A percentile compares a stretch with the other conserved stretches of the same genome.
Evolutionary conservation across 2,888 invertebrate genomes (phyloP).

Genomic region (Petrolisthes cinctipes): DNA sequence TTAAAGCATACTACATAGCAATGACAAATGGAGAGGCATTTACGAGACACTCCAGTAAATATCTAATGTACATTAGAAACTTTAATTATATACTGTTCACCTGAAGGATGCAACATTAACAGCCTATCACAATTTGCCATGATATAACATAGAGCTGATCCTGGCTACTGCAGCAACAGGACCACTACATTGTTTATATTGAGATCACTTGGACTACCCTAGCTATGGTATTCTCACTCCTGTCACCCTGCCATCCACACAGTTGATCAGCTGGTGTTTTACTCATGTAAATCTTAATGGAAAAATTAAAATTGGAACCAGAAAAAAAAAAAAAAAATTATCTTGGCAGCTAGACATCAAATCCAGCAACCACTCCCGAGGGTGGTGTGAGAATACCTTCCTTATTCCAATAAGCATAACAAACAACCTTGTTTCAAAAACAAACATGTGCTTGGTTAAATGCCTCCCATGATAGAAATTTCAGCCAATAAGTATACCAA

Average conservation of each 20-base stretch:
- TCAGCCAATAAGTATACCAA: no score
- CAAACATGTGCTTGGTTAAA: conserved; percentile 33
- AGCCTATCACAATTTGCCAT: conserved; percentile 46
- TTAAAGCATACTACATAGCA: conserved; percentile 59
- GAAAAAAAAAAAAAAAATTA: not conserved
- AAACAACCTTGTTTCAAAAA: conserved; percentile 19
- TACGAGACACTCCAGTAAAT: not conserved
- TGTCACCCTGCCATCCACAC: not conserved
- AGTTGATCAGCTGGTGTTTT: not conserved
- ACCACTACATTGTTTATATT: conserved; percentile 47
- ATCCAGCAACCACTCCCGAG: no score
- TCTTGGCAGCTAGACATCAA: no score
- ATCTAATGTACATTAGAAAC: not conserved
- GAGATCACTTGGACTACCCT: conserved; percentile 56
- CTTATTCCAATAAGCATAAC: conserved; percentile 11
- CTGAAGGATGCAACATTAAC: not conserved
- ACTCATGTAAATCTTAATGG: not conserved
- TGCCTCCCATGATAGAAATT: conserved; percentile 16
- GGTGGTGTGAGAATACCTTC: conserved; percentile 32
- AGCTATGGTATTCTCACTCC: not conserved
- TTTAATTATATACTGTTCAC: not conserved
- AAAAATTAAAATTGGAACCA: not conserved
- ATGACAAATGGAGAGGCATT: conserved; percentile 44
- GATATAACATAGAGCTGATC: conserved; percentile 36
- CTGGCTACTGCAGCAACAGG: conserved; percentile 33